Evolutionary conservation across 2,797 vertebrate species (phyloP).

Genomic region (Benthosema pterotum): DNA sequence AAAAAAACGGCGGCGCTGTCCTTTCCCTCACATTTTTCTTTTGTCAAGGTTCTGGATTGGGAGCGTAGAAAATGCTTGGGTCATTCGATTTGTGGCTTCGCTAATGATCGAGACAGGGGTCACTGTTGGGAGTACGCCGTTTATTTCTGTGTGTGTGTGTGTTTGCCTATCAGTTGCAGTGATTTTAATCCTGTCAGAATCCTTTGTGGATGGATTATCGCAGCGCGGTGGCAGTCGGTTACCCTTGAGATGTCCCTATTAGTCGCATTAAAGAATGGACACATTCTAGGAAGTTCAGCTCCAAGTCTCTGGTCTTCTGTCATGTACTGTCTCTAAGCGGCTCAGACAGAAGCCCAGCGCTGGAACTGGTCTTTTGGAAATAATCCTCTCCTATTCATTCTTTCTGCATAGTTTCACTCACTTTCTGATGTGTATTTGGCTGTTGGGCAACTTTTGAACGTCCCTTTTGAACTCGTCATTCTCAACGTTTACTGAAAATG

Average conservation of each 20-base stretch:
- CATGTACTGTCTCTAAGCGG: background rate
- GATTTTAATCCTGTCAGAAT: slow-evolving; percentile 1
- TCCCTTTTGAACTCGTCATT: background rate
- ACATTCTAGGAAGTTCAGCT: background rate
- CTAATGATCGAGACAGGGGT: slow-evolving; percentile 1
- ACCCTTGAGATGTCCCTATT: background rate
- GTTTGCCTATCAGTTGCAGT: slow-evolving; percentile 5
- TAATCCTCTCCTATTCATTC: too few species aligned
- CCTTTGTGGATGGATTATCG: background rate
- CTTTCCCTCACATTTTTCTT: background rate
- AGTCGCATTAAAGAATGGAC: slow-evolving; percentile 2
- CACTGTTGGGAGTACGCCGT: background rate
- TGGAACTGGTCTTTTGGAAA: background rate
- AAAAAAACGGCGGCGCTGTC: slow-evolving; percentile 19
- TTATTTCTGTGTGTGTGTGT: too few species aligned
- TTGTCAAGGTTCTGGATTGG: slow-evolving; percentile 25
- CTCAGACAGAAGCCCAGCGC: background rate
- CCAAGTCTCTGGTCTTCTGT: background rate
- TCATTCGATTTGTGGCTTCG: slow-evolving; percentile 15
- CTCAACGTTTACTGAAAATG: too few species aligned
- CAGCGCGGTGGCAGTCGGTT: slow-evolving; percentile 1
- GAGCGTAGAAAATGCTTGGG: slow-evolving; percentile 1
- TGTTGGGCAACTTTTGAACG: background rate
- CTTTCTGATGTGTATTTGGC: background rate
- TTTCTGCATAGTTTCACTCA: too few species aligned